Conservation (phyloP, 2,888 invertebrate species). For the Parnassius smintheus region DNA sequence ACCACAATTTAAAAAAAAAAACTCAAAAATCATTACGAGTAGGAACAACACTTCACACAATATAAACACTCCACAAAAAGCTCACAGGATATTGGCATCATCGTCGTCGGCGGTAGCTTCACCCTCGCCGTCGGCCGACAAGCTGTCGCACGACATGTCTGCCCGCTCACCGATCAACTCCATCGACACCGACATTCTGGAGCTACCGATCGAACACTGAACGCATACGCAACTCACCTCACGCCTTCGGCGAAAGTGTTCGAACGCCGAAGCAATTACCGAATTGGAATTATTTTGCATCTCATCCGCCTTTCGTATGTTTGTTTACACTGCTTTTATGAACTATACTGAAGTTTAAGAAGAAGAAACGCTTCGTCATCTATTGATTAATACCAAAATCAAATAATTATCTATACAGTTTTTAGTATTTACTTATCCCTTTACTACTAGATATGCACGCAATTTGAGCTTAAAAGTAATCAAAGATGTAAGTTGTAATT, state of each 20-base stretch:
- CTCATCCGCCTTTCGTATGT: constrained; percentile 19
- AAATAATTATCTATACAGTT: too few relatives aligned
- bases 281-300: constrained; percentile 24
- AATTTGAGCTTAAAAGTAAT: too few relatives aligned
- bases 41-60: background rate
- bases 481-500: too few relatives aligned
- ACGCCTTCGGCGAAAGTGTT: constrained; percentile 45
- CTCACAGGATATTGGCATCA: constrained; percentile 26
- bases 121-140: constrained; percentile 46
- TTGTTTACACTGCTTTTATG: constrained; percentile 19
- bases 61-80: constrained; percentile 5
- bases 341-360: background rate
- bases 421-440: too few relatives aligned
- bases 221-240: constrained; percentile 40
- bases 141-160: constrained; percentile 65
- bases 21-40: background rate
- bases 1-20: too few relatives aligned
- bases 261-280: constrained; percentile 24
- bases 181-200: constrained; percentile 44
- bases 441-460: too few relatives aligned
- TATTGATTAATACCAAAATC: too few relatives aligned
- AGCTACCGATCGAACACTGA: constrained; percentile 45
- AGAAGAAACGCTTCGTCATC: background rate
- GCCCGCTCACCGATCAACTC: constrained; percentile 31
- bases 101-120: constrained; percentile 35